phyloP scores from a whole-genome alignment of 1,140 invertebrate species.

The Diachasma alloeum region DNA sequence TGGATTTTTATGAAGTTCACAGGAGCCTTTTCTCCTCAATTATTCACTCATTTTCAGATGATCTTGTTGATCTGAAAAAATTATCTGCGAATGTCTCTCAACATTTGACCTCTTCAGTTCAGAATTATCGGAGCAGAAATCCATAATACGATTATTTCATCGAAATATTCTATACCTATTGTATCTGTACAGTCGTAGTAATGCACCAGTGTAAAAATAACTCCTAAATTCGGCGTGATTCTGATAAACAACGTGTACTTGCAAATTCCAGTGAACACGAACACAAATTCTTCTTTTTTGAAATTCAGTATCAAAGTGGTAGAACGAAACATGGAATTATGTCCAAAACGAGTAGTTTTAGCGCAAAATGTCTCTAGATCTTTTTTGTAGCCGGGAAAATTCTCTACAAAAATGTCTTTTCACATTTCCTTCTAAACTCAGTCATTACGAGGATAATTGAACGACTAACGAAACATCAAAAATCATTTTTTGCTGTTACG shows the following conservation, averaged over 20 bases:
- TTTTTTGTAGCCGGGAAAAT: neutral
- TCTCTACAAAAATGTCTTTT: neutral
- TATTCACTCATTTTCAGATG: too few relatives aligned
- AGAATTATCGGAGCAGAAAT: too few relatives aligned
- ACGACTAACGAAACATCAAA: too few relatives aligned
- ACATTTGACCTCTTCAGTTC: too few relatives aligned
- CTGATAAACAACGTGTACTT: neutral
- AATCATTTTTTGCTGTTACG: too few relatives aligned
- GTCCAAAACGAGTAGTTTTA: neutral
- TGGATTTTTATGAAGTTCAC: too few relatives aligned
- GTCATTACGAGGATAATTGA: neutral
- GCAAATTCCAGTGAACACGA: neutral
- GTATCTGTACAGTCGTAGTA: neutral
- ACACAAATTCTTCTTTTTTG: neutral
- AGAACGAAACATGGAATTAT: neutral
- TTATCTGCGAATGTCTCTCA: too few relatives aligned
- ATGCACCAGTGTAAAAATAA: constrained; percentile 2
- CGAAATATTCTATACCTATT: neutral
- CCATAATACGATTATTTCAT: neutral
- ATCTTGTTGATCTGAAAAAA: too few relatives aligned
- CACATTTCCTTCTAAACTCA: neutral
- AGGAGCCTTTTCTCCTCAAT: too few relatives aligned
- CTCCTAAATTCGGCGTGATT: neutral
- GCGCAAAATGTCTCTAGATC: neutral
- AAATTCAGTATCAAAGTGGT: too few relatives aligned